phyloP scores from a whole-genome alignment of 2,888 invertebrate species.

The Allolobophora icterica region DNA sequence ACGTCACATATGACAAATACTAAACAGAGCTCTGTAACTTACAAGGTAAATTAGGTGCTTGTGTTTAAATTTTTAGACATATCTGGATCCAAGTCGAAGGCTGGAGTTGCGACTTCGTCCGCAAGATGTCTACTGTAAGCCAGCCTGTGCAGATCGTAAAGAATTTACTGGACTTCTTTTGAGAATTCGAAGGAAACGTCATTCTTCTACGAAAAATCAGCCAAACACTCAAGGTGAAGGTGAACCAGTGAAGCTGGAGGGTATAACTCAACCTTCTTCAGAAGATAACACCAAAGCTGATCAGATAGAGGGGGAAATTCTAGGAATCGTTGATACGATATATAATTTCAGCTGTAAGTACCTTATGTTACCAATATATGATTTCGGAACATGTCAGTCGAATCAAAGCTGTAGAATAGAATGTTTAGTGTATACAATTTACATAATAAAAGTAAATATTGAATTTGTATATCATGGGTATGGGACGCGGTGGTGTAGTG shows the following conservation, averaged over 20 bases:
- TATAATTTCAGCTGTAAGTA: conserved; percentile 68
- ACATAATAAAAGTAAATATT: background rate
- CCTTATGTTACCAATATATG: conserved; percentile 18
- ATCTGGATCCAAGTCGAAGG: conserved; percentile 71
- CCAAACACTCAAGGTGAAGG: background rate
- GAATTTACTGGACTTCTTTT: conserved; percentile 76
- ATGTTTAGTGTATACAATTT: background rate
- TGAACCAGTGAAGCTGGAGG: background rate
- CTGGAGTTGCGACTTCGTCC: conserved; percentile 81
- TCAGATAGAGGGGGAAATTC: conserved; percentile 56
- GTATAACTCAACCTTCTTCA: background rate
- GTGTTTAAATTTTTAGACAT: conserved; percentile 63
- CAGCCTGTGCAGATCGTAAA: conserved; percentile 76
- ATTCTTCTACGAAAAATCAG: background rate
- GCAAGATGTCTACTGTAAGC: conserved; percentile 80
- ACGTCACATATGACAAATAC: background rate
- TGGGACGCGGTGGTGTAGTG: too few relatives aligned
- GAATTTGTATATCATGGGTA: background rate
- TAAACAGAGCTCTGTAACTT: background rate
- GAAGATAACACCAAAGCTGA: conserved; percentile 43
- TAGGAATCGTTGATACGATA: conserved; percentile 63
- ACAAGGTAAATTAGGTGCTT: background rate
- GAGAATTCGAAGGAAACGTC: conserved; percentile 68
- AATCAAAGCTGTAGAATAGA: background rate
- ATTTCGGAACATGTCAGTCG: background rate